Base-by-base conservation (phyloP, 2,888 invertebrate species). In the Tetranychus truncatus region DNA sequence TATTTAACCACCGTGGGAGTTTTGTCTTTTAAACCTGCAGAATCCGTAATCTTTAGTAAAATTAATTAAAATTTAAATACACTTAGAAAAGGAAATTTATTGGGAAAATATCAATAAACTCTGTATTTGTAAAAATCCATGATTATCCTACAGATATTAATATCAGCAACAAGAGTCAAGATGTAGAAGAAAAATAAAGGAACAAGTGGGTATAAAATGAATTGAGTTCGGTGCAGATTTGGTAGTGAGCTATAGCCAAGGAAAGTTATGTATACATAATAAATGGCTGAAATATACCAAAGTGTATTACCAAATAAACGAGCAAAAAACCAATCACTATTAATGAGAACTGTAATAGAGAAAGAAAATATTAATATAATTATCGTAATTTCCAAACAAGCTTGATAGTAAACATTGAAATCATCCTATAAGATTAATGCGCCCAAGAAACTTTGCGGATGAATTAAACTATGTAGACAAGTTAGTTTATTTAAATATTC, bases 251-350 rank as follows among this genome's bases (percentile, higher is more conserved):
- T 94, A 82, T 96, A 97, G 79, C 97, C 97, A 76, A 97, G 86
- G 84, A 97, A 97, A 65, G 96, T 95, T 80, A 97, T 95, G 83
- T 97, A 97, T 78, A 95, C 86, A 82, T 97, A 97, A 84, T 97
- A 97, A 76, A 89, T 86, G 77, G 91, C 85, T 6, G 94, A 92
- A 65, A 93, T 86, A 75, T 96, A 85, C 95, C 96, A 97, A 80
- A 96, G 88, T 0, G 92, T 88, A 83, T 97, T 97, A 73, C 95
- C 94, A 78, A 96, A 84, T 72, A 96, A 85, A 78, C 89, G 86
- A 0, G 93, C 89, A 44, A 93, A 83, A 81, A 92, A 91, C 82
- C 89, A 88, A 69, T 88, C 87, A 78, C 89, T 87, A 79, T 87
- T 88, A 76, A 94, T 88, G 34, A 94, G 84, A 82, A 88, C 92